Evolutionary conservation across 2,888 invertebrate species (phyloP).

Genomic region (Trimorus sp.): DNA sequence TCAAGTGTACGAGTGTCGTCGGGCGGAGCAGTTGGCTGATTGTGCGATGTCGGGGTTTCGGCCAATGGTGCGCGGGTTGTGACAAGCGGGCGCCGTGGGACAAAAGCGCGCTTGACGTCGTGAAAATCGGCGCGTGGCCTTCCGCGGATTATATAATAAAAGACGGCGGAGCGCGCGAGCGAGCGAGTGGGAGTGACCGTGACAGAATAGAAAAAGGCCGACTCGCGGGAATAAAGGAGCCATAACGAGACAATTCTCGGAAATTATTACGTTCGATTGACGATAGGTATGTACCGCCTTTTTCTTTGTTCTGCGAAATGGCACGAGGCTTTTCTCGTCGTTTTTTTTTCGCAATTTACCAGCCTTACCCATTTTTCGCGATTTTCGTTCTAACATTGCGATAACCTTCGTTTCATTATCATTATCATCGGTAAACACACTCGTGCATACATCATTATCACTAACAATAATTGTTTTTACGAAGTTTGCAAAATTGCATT

Average conservation of each 20-base stretch:
- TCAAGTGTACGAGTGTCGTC: too few species aligned
- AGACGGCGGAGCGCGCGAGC: constrained; percentile 29
- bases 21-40: too few species aligned
- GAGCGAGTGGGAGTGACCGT: constrained; percentile 49
- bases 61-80: too few species aligned
- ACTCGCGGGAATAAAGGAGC: constrained; percentile 41
- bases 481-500: too few species aligned
- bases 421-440: too few species aligned
- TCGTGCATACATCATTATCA: too few species aligned
- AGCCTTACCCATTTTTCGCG: too few species aligned
- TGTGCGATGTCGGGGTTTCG: too few species aligned
- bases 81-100: constrained; percentile 12
- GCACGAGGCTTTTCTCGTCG: constrained; percentile 18
- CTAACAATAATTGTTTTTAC: too few species aligned
- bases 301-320: constrained; percentile 40
- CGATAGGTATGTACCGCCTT: constrained; percentile 39
- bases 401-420: neutral
- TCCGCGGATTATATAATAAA: constrained; percentile 59
- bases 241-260: constrained; percentile 52
- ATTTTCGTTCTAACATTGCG: neutral
- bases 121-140: constrained; percentile 60
- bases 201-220: constrained; percentile 42
- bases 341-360: neutral
- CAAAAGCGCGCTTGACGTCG: constrained; percentile 2
- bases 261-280: constrained; percentile 55